Evolutionary conservation across 2,113 vertebrate species (phyloP).

Genomic region (Lophochroa leadbeateri): DNA sequence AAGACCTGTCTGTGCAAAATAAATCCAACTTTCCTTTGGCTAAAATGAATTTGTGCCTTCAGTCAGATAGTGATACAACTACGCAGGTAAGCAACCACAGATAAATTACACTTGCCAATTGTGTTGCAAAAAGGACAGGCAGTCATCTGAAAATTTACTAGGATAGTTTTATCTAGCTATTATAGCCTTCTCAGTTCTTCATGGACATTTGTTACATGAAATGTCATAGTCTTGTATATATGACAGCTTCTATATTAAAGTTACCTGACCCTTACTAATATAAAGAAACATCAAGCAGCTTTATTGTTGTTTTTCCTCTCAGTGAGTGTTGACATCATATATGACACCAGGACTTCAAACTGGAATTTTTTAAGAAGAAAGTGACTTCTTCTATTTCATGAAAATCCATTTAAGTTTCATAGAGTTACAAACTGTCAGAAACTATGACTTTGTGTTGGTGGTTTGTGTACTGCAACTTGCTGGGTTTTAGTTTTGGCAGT

Average conservation of each 20-base stretch:
- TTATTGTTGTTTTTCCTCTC: not conserved
- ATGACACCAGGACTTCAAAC: not conserved
- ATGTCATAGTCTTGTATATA: not conserved
- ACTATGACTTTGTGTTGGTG: not conserved
- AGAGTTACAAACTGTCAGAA: not conserved
- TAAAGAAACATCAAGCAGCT: not conserved
- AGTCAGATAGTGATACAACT: not conserved
- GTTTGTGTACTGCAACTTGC: not conserved
- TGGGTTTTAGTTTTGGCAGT: not conserved
- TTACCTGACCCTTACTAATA: not conserved
- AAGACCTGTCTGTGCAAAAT: not conserved
- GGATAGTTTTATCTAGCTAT: not conserved
- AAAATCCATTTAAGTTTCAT: not conserved
- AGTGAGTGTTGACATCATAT: not conserved
- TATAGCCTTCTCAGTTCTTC: not conserved
- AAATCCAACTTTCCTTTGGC: not conserved
- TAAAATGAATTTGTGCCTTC: not conserved
- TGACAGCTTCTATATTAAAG: not conserved
- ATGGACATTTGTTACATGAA: not conserved
- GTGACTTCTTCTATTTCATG: not conserved
- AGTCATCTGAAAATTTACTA: not conserved
- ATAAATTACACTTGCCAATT: not conserved
- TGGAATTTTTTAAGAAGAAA: not conserved
- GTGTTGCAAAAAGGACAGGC: not conserved
- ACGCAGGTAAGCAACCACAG: fast-evolving